Percentiles rank a stretch among this genome's conserved stretches.
Conservation (phyloP, 2,888 invertebrate genomes). For the Caenorhabditis angaria region DNA sequence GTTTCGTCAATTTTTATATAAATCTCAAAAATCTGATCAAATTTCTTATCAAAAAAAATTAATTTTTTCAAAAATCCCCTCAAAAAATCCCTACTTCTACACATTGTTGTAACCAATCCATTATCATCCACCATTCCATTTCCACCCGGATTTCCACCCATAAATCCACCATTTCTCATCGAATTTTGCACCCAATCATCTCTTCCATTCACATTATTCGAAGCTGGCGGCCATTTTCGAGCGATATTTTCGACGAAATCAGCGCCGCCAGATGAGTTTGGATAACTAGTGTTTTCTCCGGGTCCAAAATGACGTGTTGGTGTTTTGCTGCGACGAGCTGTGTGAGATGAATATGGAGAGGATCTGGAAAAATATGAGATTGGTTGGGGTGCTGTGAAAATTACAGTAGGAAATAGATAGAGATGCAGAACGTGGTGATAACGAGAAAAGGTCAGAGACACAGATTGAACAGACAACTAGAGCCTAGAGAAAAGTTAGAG, state of each 20-base stretch:
- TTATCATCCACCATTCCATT: slow-evolving; percentile 34
- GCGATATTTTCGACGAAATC: slow-evolving; percentile 42
- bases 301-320: slow-evolving; percentile 36
- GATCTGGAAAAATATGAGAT: slow-evolving; percentile 29
- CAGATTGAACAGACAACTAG: too few relatives aligned
- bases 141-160: slow-evolving; percentile 4
- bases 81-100: slow-evolving; percentile 36
- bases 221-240: slow-evolving; percentile 50
- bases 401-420: too few relatives aligned
- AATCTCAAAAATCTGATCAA: too few relatives aligned
- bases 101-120: slow-evolving; percentile 54
- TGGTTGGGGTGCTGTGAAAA: too few relatives aligned
- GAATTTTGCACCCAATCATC: slow-evolving; percentile 43
- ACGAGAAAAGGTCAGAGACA: too few relatives aligned
- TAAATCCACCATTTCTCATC: slow-evolving; percentile 14
- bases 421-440: too few relatives aligned
- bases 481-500: too few relatives aligned
- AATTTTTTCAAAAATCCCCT: too few relatives aligned
- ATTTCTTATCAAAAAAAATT: too few relatives aligned
- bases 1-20: too few relatives aligned
- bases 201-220: slow-evolving; percentile 29
- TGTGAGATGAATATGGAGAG: slow-evolving; percentile 52
- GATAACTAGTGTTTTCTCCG: too few relatives aligned
- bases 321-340: slow-evolving; percentile 50
- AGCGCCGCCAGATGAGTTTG: slow-evolving; percentile 29